phyloP scores from a whole-genome alignment of 2,797 vertebrate species.

The Sebastes itinus region DNA sequence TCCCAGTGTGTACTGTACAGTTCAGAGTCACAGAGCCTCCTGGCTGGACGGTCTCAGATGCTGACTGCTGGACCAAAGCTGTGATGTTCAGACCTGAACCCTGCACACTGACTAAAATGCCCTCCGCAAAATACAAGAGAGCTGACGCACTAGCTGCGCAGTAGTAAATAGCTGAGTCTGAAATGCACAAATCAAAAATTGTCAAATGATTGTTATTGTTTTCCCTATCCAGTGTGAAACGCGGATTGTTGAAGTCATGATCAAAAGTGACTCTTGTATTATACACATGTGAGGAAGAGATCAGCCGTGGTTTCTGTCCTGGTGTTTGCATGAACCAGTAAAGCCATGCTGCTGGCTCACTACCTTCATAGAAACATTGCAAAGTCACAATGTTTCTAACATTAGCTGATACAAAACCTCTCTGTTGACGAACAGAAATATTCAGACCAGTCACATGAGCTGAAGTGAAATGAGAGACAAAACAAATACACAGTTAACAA shows the following conservation, averaged over 20 bases:
- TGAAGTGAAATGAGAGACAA: background rate
- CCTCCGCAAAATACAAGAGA: background rate
- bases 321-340: slow-evolving; percentile 17
- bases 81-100: background rate
- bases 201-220: background rate
- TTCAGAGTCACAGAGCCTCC: too few relatives aligned
- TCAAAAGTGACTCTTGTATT: background rate
- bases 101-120: background rate
- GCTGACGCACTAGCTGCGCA: background rate
- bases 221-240: background rate
- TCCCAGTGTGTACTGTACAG: too few relatives aligned
- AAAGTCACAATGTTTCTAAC: background rate
- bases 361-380: background rate
- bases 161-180: slow-evolving; percentile 18
- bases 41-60: background rate
- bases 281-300: background rate
- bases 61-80: slow-evolving; percentile 22
- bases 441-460: background rate
- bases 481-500: background rate
- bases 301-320: background rate
- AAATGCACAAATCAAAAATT: background rate
- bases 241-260: slow-evolving; percentile 15
- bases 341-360: background rate
- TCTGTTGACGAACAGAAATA: background rate
- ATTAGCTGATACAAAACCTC: background rate